Evolutionary conservation across 2,797 vertebrate genomes (phyloP).

Genomic region (Decapterus maruadsi): DNA sequence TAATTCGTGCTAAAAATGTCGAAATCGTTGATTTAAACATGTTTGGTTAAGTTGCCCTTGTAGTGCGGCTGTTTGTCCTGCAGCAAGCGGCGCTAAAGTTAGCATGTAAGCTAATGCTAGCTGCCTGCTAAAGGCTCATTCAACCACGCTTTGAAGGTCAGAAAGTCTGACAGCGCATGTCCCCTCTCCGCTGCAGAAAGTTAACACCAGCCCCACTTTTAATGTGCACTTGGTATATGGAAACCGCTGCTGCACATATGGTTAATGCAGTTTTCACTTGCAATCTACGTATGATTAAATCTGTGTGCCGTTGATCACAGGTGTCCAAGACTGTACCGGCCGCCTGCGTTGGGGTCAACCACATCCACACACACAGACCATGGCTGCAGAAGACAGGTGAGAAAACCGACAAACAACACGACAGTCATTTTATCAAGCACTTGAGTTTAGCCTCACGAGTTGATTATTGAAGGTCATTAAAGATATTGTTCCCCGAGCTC

Average conservation of each 20-base stretch:
- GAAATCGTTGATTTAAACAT: neutral
- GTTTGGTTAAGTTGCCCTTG: constrained; percentile 57
- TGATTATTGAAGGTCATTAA: constrained; percentile 22
- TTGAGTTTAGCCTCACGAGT: neutral
- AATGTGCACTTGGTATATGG: neutral
- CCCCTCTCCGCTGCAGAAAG: constrained; percentile 13
- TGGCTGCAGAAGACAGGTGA: constrained; percentile 94
- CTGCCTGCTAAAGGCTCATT: constrained; percentile 64
- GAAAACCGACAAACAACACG: constrained; percentile 37
- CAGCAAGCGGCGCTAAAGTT: constrained; percentile 22
- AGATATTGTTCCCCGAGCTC: fast-evolving
- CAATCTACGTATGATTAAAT: neutral
- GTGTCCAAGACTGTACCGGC: constrained; percentile 92
- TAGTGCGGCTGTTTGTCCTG: constrained; percentile 2
- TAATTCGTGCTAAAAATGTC: fast-evolving
- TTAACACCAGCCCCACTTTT: no score
- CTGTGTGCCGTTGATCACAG: constrained; percentile 73
- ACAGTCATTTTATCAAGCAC: neutral
- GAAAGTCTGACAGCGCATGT: constrained; percentile 72
- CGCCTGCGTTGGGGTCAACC: constrained; percentile 92
- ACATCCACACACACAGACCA: constrained; percentile 91
- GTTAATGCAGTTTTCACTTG: fast-evolving
- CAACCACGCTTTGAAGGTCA: constrained; percentile 84
- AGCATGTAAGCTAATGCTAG: constrained; percentile 64
- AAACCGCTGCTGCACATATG: neutral